These are phyloP conservation scores for Drosophila incognita DNA, from an alignment of 2,888 invertebrate species.

Conservation along the genomic window DNA sequence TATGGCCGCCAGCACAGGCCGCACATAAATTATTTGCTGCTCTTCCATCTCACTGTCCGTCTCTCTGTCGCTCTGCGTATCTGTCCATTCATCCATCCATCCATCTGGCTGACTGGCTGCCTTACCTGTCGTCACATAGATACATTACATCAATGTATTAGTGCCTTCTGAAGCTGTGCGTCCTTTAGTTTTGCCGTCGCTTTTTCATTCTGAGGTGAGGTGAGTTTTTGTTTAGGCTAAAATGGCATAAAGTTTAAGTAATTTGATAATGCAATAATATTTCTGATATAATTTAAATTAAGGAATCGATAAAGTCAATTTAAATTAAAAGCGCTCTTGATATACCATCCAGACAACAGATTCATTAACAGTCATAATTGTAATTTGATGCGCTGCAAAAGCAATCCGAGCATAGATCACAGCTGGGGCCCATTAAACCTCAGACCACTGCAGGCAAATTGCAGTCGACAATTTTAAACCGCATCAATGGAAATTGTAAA, in stretches of 20 bases:
- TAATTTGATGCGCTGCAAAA: slow-evolving; percentile 26
- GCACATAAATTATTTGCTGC: slow-evolving; percentile 66
- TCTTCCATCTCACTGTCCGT: slow-evolving; percentile 37
- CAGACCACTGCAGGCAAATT: slow-evolving; percentile 70
- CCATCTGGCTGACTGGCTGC: slow-evolving; percentile 29
- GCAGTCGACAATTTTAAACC: slow-evolving; percentile 46
- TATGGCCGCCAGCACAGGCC: slow-evolving; percentile 63
- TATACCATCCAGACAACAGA: background rate
- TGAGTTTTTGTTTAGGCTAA: slow-evolving; percentile 1
- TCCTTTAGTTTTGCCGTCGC: slow-evolving; percentile 65
- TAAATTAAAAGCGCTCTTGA: background rate
- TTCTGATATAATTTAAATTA: background rate
- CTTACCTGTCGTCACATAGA: slow-evolving; percentile 66
- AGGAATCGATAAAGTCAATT: background rate
- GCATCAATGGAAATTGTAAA: slow-evolving; percentile 70
- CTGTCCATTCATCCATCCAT: slow-evolving; percentile 9
- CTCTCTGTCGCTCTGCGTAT: slow-evolving; percentile 13
- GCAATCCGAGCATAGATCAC: slow-evolving; percentile 54
- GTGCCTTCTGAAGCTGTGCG: slow-evolving; percentile 30
- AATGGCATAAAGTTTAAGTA: background rate
- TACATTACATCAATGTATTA: slow-evolving; percentile 35
- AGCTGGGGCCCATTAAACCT: slow-evolving; percentile 70
- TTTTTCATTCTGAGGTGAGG: slow-evolving; percentile 36
- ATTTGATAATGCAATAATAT: background rate
- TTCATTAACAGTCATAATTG: slow-evolving; percentile 22